Evolutionary conservation across 2,797 vertebrate species (phyloP).

Genomic region (Oreochromis mossambicus): DNA sequence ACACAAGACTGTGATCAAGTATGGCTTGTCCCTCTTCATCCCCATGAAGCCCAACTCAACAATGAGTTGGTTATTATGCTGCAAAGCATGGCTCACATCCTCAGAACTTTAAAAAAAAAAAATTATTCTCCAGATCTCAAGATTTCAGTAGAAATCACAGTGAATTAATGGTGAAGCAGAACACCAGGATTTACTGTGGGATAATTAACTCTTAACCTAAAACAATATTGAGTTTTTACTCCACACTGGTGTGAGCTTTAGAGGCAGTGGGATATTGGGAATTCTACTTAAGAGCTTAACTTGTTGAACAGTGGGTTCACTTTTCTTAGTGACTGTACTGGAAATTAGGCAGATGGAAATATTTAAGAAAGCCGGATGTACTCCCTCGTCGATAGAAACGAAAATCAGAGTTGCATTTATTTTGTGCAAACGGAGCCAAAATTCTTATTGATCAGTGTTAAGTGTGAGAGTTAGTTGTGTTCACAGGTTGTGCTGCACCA

Average conservation of each 20-base stretch:
- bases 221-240: not conserved
- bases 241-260: not conserved
- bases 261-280: not conserved
- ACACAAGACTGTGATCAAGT: not conserved
- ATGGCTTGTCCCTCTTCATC: not conserved
- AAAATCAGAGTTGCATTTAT: not conserved
- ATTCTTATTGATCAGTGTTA: not conserved
- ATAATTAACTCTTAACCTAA: not conserved
- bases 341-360: not conserved
- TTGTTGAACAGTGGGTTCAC: not conserved
- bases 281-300: not conserved
- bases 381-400: not conserved
- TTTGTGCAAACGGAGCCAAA: not conserved
- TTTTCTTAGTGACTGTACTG: not conserved
- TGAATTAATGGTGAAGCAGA: slow-evolving; percentile 1
- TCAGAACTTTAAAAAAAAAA: not conserved
- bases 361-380: not conserved
- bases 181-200: not conserved
- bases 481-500: not conserved
- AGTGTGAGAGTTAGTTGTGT: not conserved
- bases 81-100: not conserved
- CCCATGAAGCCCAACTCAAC: not conserved
- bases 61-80: slow-evolving; percentile 9
- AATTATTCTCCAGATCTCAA: not conserved
- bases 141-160: not conserved